phyloP scores from a whole-genome alignment of 2,888 invertebrate species.

The Phaonia tiefii region DNA sequence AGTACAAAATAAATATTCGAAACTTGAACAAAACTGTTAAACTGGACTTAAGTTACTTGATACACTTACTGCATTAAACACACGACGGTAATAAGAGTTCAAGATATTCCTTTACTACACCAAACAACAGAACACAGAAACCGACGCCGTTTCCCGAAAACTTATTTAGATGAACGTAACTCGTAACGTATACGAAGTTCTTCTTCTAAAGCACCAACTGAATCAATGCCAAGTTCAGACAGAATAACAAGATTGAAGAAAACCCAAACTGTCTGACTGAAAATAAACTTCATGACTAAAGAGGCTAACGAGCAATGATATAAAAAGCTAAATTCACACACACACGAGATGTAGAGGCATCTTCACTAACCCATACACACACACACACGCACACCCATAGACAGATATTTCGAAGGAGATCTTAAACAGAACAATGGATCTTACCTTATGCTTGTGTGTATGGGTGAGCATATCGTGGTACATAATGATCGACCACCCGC shows the following conservation, averaged over 20 bases:
- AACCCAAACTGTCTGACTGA: conserved; percentile 63
- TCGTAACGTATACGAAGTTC: no score
- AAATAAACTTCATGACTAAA: conserved; percentile 51
- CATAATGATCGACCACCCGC: conserved; percentile 63
- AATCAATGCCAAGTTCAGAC: conserved; percentile 46
- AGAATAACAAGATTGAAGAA: neutral
- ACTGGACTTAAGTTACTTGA: no score
- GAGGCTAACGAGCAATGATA: conserved; percentile 11
- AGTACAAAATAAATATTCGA: no score
- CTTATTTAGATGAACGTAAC: no score
- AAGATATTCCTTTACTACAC: no score
- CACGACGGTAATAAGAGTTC: no score
- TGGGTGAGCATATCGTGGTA: neutral
- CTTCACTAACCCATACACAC: neutral
- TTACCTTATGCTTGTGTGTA: conserved; percentile 13
- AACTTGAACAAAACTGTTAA: no score
- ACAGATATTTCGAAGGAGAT: conserved; percentile 34
- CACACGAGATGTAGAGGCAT: no score
- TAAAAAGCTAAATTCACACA: conserved; percentile 26
- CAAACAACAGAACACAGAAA: no score
- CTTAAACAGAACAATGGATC: neutral
- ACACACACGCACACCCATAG: neutral
- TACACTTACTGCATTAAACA: no score
- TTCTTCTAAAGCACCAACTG: neutral
- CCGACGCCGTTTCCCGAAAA: neutral